Evolutionary conservation across 2,797 vertebrate species (phyloP), one percentile per base, ranked within the genome.

Genomic region (Anniella stebbinsi): DNA sequence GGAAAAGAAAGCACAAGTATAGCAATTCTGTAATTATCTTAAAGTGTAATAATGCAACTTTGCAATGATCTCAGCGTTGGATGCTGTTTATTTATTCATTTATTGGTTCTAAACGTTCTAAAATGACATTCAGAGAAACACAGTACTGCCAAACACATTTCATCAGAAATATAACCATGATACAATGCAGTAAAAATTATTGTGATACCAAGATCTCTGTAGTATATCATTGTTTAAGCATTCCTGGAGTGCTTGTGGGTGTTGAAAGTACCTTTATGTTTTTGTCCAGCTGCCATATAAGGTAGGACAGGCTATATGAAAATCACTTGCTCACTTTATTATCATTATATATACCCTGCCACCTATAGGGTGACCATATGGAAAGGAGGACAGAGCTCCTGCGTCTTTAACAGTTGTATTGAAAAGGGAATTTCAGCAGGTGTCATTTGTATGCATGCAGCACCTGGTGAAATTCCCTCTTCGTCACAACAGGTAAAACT

Each of bases 111-210:
- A 48, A 86, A 85, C 54, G 36, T 85, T 73, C 77, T 1, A 85
- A 89, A 94, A 92, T 60, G 15, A 0, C 75, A 63, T 67, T 92
- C 0, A 54, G 70, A 86, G 88, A 87, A 84, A 45, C 45, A 45
- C 45, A 45, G 23, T 67, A 25, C 63, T n/a, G 63, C 69, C 21
- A 54, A 73, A 85, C 67, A 30, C 60, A 70, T 92, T 73, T 54
- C 85, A 66, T 90, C 86, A 54, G 92, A 95, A 88, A 93, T 77
- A 23, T 17, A 87, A 17, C 72, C 80, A 88, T 69, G 93, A 80
- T 85, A 92, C 91, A 4, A 57, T 51, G 90, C 0, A 1, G 88
- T 88, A 90, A 36, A 69, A 23, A 17, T 93, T 88, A 87, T 91
- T 80, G 9, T 82, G 84, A 38, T 93, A 25, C 82, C 45, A 92